phyloP scores from a whole-genome alignment of 2,888 invertebrate species.

The Tridacna gigas region DNA sequence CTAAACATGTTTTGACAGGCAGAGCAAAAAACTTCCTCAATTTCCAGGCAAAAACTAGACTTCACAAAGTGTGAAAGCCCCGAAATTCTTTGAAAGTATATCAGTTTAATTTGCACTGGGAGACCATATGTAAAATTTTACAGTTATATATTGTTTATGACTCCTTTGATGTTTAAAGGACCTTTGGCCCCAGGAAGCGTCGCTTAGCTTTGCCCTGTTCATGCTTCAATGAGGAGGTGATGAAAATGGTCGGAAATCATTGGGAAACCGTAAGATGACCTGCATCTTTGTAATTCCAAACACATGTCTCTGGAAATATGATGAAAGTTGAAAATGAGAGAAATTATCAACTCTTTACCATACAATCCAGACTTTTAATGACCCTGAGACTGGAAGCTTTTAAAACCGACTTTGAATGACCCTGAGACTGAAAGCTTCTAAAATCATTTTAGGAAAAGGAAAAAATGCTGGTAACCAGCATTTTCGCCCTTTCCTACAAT shows the following conservation, averaged over 20 bases:
- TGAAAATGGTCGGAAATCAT: constrained; percentile 18
- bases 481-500: too few relatives aligned
- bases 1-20: too few relatives aligned
- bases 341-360: neutral
- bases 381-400: too few relatives aligned
- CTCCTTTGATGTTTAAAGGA: constrained; percentile 33
- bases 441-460: too few relatives aligned
- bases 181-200: constrained; percentile 28
- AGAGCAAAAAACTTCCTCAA: too few relatives aligned
- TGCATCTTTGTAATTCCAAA: constrained; percentile 56
- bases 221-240: constrained; percentile 8
- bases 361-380: too few relatives aligned
- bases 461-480: too few relatives aligned
- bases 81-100: constrained; percentile 45
- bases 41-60: too few relatives aligned
- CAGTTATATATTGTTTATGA: constrained; percentile 58
- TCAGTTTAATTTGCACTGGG: constrained; percentile 33
- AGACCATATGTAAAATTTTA: constrained; percentile 37
- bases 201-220: constrained; percentile 35
- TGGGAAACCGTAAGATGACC: constrained; percentile 34
- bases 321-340: constrained; percentile 30
- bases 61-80: neutral
- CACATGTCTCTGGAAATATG: constrained; percentile 46
- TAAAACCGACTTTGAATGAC: too few relatives aligned
- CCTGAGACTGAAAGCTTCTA: too few relatives aligned